Evolutionary conservation across 2,797 vertebrate species (phyloP).

Genomic region (Nyctalus aviator): DNA sequence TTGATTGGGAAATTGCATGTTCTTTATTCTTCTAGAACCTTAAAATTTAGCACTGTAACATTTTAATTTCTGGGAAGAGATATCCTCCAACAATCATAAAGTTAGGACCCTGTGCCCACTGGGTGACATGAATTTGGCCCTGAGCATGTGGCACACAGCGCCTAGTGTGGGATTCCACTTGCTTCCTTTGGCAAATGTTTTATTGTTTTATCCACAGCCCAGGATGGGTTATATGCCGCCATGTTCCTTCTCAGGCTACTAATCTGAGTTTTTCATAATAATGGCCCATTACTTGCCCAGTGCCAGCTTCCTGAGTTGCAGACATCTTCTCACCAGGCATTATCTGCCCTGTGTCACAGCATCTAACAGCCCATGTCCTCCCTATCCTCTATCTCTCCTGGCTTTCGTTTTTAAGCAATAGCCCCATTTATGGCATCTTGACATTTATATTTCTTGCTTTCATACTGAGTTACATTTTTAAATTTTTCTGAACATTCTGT

Average conservation of each 20-base stretch:
- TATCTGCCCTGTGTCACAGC: background rate
- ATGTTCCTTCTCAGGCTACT: background rate
- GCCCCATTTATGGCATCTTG: background rate
- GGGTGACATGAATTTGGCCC: background rate
- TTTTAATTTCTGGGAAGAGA: conserved; percentile 19
- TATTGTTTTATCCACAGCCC: background rate
- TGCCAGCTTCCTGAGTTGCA: background rate
- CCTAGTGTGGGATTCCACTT: background rate
- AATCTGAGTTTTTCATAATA: background rate
- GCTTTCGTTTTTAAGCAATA: background rate
- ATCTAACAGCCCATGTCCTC: background rate
- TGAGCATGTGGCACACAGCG: background rate
- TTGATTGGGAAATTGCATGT: background rate
- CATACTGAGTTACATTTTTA: background rate
- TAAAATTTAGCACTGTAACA: background rate
- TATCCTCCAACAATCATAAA: background rate
- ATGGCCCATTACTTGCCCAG: background rate
- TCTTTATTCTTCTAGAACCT: conserved; percentile 4
- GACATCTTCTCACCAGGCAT: background rate
- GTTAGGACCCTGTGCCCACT: background rate
- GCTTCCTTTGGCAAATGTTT: background rate
- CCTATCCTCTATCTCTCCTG: background rate
- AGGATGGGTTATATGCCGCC: background rate
- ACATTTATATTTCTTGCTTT: conserved; percentile 17
- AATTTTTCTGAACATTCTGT: background rate